These are phyloP conservation scores for Pomatostomus ruficeps DNA, from an alignment of 2,113 vertebrate genomes.

Conservation along the genomic window DNA sequence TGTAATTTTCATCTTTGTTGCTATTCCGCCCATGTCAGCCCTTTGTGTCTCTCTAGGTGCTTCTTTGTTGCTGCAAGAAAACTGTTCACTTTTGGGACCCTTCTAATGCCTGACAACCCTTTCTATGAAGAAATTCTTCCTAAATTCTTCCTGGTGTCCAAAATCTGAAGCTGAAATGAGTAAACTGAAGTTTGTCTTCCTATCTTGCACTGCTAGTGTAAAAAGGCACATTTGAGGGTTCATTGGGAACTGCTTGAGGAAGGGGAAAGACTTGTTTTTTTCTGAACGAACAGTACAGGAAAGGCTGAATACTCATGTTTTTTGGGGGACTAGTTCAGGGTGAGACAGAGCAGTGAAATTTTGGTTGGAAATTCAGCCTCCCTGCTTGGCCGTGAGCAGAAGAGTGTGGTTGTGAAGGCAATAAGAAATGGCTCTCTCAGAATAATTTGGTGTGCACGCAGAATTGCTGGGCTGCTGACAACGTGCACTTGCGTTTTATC, in stretches of 20 bases:
- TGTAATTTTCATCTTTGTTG: not conserved
- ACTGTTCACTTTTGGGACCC: not conserved
- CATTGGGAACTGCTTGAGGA: not conserved
- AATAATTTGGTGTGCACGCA: rapidly evolving
- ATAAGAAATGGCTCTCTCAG: not conserved
- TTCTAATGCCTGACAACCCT: not conserved
- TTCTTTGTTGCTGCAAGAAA: not conserved
- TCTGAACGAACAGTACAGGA: not conserved
- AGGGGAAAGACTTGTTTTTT: not conserved
- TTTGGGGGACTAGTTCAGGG: not conserved
- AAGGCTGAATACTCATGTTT: not conserved
- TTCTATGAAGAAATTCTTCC: not conserved
- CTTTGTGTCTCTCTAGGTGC: not conserved
- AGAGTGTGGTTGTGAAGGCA: not conserved
- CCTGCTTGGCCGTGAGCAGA: not conserved
- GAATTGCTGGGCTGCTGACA: not conserved
- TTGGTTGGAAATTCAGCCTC: not conserved
- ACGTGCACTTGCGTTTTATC: not conserved
- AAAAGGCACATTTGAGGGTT: not conserved
- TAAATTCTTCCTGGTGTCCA: not conserved
- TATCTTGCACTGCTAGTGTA: not conserved
- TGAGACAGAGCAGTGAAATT: not conserved
- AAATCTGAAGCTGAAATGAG: not conserved
- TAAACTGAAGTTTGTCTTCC: not conserved
- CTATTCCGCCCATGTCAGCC: not conserved